Evolutionary conservation across 2,888 invertebrate genomes (phyloP).

Genomic region (Tanytarsus gracilentus): DNA sequence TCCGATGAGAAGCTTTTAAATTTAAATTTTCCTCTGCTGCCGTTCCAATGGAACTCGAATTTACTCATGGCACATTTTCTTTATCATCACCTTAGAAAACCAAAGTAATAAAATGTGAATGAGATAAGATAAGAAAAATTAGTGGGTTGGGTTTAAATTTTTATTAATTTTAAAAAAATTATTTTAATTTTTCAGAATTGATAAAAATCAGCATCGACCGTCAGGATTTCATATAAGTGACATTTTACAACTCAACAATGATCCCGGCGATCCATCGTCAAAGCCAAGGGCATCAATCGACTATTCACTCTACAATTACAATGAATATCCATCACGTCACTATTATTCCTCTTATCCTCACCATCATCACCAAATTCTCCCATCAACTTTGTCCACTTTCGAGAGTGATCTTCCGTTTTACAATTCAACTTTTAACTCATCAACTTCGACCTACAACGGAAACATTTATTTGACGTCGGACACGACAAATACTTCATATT

Average conservation of each 20-base stretch:
- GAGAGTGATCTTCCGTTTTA: constrained; percentile 27
- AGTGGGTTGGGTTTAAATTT: too few relatives aligned
- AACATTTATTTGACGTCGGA: constrained; percentile 18
- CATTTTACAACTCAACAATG: constrained; percentile 19
- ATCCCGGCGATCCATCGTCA: neutral
- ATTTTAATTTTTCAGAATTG: too few relatives aligned
- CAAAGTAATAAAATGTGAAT: neutral
- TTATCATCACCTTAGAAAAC: constrained; percentile 5
- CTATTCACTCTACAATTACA: constrained; percentile 17
- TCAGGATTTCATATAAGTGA: constrained; percentile 25
- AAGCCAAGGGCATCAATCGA: constrained; percentile 13
- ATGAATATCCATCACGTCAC: constrained; percentile 17
- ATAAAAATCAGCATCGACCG: constrained; percentile 22
- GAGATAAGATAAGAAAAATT: too few relatives aligned
- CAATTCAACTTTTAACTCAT: constrained; percentile 9
- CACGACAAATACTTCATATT: neutral
- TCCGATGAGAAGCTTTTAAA: constrained; percentile 19
- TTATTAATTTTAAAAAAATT: too few relatives aligned
- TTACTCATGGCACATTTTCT: constrained; percentile 15
- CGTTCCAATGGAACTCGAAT: constrained; percentile 18
- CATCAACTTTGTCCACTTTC: constrained; percentile 21
- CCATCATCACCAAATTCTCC: constrained; percentile 25
- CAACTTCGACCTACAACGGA: constrained; percentile 8
- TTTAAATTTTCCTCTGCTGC: constrained; percentile 13
- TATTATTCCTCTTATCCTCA: constrained; percentile 16